Evolutionary conservation across 2,113 vertebrate genomes (phyloP).

Genomic region (Mystacornis crossleyi): DNA sequence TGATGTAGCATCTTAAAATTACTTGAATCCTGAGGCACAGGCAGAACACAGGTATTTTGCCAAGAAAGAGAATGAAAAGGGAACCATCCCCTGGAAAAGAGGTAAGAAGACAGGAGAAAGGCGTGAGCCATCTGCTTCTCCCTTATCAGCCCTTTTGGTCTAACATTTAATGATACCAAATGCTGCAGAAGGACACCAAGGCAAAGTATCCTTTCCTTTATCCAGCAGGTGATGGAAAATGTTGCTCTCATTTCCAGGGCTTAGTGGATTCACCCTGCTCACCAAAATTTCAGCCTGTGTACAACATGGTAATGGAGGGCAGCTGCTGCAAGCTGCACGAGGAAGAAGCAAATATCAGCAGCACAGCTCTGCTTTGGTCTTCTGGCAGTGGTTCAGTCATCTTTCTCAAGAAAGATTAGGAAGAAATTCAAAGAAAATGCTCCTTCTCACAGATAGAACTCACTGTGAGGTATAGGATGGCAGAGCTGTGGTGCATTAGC

Average conservation of each 20-base stretch:
- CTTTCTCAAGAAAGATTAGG: background rate
- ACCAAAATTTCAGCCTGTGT: background rate
- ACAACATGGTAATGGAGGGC: fast-evolving
- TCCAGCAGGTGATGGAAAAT: background rate
- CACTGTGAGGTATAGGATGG: background rate
- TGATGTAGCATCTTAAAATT: background rate
- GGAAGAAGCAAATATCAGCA: background rate
- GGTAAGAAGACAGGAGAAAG: background rate
- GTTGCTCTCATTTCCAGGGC: background rate
- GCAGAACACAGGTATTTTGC: background rate
- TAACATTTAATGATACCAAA: background rate
- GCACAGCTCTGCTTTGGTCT: background rate
- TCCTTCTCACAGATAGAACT: background rate
- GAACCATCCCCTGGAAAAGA: background rate
- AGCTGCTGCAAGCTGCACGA: background rate
- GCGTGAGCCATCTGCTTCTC: background rate
- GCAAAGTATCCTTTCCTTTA: background rate
- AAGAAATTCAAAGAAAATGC: background rate
- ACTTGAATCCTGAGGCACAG: background rate
- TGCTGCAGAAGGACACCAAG: background rate
- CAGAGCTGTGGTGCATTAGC: background rate
- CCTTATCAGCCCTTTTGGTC: background rate
- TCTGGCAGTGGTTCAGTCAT: background rate
- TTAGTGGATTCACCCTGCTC: background rate
- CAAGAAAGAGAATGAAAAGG: background rate